Conservation (phyloP, 2,797 vertebrate genomes). For the Phaenicophaeus curvirostris region DNA sequence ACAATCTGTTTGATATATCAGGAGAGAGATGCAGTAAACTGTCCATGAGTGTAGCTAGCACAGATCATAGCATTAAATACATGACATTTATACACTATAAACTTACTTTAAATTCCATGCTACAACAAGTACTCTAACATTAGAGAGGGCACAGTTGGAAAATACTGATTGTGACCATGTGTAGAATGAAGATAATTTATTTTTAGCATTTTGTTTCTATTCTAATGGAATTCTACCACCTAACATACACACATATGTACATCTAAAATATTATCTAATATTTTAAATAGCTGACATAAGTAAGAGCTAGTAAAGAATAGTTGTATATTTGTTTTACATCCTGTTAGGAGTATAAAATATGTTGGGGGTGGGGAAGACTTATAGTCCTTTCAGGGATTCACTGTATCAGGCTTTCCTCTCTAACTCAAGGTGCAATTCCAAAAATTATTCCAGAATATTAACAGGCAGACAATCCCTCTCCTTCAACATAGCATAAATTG, state of each 20-base stretch:
- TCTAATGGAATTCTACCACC: constrained; percentile 7
- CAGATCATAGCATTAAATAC: constrained; percentile 6
- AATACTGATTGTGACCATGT: constrained; percentile 28
- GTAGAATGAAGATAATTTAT: constrained; percentile 12
- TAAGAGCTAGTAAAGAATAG: constrained; percentile 1
- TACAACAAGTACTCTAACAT: constrained; percentile 16
- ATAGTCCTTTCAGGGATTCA: neutral
- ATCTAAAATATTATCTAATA: neutral
- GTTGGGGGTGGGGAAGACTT: neutral
- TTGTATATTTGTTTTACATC: neutral
- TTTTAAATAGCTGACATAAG: constrained; percentile 13
- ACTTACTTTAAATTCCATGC: constrained; percentile 39
- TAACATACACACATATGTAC: neutral
- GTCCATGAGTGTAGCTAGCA: neutral
- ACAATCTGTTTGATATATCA: constrained; percentile 45
- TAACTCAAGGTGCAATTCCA: neutral
- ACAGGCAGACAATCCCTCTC: neutral
- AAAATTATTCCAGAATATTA: neutral
- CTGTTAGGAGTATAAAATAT: neutral
- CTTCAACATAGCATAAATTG: neutral
- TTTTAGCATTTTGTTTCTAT: constrained; percentile 32
- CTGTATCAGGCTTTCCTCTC: neutral
- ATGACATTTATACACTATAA: constrained; percentile 16
- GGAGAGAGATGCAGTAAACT: constrained; percentile 40
- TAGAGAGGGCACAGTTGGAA: constrained; percentile 21